phyloP scores from a whole-genome alignment of 30 jellyfish, hydroid and myxozoan genomes.

The Hydra vulgaris region DNA sequence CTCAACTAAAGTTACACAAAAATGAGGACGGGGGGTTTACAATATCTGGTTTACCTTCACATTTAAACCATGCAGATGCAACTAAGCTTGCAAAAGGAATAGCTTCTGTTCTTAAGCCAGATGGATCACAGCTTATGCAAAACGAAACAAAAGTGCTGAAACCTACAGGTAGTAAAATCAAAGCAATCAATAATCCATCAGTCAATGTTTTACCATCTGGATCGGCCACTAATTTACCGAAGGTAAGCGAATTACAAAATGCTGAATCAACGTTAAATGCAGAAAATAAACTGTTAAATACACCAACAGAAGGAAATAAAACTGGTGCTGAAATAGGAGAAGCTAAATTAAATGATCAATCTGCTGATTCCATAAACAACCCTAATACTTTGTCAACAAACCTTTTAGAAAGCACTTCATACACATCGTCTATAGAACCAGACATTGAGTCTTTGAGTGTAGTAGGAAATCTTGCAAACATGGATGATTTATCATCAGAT shows the following conservation, averaged over 20 bases:
- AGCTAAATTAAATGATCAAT: background rate
- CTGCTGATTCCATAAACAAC: background rate
- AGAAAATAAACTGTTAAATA: background rate
- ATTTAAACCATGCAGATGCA: conserved; percentile 12
- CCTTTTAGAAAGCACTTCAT: background rate
- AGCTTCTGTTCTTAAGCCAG: conserved; percentile 31
- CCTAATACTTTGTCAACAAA: background rate
- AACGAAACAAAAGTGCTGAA: conserved; percentile 7
- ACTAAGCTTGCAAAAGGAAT: conserved; percentile 29
- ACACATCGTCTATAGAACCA: conserved; percentile 11
- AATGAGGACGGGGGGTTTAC: conserved; percentile 30
- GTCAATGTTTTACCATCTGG: background rate
- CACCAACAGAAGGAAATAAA: conserved; percentile 2
- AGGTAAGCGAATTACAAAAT: background rate
- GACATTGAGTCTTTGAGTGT: conserved; percentile 38
- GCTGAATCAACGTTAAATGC: background rate
- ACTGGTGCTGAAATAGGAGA: background rate
- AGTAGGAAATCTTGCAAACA: conserved; percentile 24
- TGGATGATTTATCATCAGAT: background rate
- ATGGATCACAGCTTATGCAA: background rate
- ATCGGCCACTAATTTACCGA: background rate
- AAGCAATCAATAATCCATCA: background rate
- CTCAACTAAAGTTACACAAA: conserved; percentile 7
- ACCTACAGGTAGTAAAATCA: conserved; percentile 7
- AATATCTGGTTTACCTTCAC: conserved; percentile 23